A percentile compares a stretch with the other conserved stretches of the same genome.
Conservation (phyloP, 2,888 invertebrate species). For the Melanostoma scalare region DNA sequence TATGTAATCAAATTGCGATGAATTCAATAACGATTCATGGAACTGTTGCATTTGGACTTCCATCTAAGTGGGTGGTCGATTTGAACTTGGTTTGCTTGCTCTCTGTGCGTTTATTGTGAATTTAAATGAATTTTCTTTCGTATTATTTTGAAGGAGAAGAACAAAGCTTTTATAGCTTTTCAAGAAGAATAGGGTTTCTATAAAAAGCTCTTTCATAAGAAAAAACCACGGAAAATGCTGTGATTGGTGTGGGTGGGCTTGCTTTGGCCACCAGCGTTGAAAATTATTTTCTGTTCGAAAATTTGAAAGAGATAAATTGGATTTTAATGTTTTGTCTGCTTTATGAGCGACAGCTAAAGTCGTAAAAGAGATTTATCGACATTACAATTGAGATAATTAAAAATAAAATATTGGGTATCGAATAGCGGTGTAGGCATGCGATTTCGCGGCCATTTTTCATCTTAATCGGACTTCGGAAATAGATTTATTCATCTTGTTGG, state of each 20-base stretch:
- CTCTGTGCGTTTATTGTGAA: slow-evolving; percentile 27
- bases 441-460: background rate
- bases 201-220: slow-evolving; percentile 56
- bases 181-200: slow-evolving; percentile 30
- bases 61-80: slow-evolving; percentile 54
- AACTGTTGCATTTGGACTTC: slow-evolving; percentile 24
- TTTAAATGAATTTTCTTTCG: slow-evolving; percentile 43
- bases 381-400: slow-evolving; percentile 27
- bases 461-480: background rate
- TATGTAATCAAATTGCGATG: slow-evolving; percentile 40
- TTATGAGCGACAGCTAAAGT: slow-evolving; percentile 57
- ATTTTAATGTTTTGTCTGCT: slow-evolving; percentile 38
- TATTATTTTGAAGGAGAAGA: slow-evolving; percentile 8
- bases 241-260: background rate
- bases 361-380: slow-evolving; percentile 61
- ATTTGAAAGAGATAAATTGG: slow-evolving; percentile 46
- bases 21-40: slow-evolving; percentile 42
- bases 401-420: slow-evolving; percentile 11
- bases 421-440: background rate
- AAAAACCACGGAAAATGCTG: background rate
- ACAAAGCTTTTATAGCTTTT: slow-evolving; percentile 54
- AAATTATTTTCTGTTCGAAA: slow-evolving; percentile 17
- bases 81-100: background rate
- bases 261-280: slow-evolving; percentile 34
- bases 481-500: too few species aligned